Evolutionary conservation across 2,888 invertebrate species (phyloP).

Genomic region (Philopedon plagiatum): DNA sequence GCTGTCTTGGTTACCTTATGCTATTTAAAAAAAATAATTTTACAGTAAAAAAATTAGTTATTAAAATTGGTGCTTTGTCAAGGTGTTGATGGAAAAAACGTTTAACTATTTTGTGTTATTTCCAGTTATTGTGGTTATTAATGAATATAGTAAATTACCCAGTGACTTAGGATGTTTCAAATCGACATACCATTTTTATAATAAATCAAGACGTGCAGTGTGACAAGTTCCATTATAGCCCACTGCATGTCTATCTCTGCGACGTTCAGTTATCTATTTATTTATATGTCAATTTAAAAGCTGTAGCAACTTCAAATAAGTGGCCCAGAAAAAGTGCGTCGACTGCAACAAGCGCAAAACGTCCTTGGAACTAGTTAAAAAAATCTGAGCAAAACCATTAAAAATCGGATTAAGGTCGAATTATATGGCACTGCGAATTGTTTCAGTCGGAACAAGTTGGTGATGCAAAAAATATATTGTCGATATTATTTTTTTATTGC

Average conservation of each 20-base stretch:
- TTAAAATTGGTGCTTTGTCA: no score
- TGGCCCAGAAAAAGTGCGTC: constrained; percentile 50
- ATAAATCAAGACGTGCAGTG: constrained; percentile 11
- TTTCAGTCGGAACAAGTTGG: constrained; percentile 26
- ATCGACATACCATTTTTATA: not conserved
- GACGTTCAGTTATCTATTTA: constrained; percentile 19
- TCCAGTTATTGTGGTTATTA: not conserved
- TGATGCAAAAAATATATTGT: constrained; percentile 30
- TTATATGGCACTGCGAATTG: constrained; percentile 33
- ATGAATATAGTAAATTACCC: no score
- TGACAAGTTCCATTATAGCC: constrained; percentile 11
- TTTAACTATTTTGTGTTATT: not conserved
- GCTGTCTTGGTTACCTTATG: no score
- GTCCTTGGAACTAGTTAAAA: constrained; percentile 46
- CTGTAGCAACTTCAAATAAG: constrained; percentile 39
- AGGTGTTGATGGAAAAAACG: no score
- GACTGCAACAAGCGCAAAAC: constrained; percentile 36
- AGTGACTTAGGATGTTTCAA: not conserved
- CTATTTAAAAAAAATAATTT: no score
- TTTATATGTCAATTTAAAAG: constrained; percentile 44
- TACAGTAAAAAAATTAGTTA: no score
- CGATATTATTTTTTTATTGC: constrained; percentile 21
- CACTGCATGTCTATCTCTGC: not conserved
- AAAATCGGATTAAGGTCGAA: constrained; percentile 47
- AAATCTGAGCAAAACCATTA: constrained; percentile 45